Evolutionary conservation across 2,797 vertebrate species (phyloP).

Genomic region (Falco naumanni): DNA sequence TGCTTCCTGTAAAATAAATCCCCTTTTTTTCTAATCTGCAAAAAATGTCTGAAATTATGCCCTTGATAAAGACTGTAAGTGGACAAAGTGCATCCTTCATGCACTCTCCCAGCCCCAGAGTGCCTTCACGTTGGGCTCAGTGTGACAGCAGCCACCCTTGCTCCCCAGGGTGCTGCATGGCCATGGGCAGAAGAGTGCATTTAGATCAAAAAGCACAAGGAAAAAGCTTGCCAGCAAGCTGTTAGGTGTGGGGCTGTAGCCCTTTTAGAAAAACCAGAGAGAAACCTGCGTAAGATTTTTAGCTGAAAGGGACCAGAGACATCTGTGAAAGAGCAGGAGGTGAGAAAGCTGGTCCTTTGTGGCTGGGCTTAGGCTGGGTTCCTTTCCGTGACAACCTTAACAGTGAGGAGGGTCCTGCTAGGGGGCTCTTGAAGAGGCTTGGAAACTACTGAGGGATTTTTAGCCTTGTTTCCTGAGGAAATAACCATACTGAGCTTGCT

Average conservation of each 20-base stretch:
- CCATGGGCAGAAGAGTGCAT: background rate
- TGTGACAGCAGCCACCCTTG: background rate
- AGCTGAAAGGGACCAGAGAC: background rate
- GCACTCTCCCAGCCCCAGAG: background rate
- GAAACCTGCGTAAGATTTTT: background rate
- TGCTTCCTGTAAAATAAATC: background rate
- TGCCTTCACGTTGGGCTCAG: background rate
- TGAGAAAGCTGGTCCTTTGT: background rate
- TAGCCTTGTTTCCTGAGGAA: background rate
- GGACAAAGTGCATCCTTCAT: background rate
- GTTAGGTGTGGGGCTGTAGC: background rate
- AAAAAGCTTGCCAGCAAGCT: background rate
- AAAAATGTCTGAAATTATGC: background rate
- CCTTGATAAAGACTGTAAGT: background rate
- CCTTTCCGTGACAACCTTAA: background rate
- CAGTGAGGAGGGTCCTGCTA: background rate
- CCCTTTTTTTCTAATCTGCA: background rate
- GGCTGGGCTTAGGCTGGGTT: background rate
- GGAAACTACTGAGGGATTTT: background rate
- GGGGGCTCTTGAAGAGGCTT: background rate
- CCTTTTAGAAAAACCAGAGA: background rate
- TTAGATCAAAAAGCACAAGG: background rate
- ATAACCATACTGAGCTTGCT: rapidly evolving
- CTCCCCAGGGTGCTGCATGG: background rate
- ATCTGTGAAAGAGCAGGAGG: background rate